Evolutionary conservation across 2,113 vertebrate genomes (phyloP).

Genomic region (Glaucidium brasilianum): DNA sequence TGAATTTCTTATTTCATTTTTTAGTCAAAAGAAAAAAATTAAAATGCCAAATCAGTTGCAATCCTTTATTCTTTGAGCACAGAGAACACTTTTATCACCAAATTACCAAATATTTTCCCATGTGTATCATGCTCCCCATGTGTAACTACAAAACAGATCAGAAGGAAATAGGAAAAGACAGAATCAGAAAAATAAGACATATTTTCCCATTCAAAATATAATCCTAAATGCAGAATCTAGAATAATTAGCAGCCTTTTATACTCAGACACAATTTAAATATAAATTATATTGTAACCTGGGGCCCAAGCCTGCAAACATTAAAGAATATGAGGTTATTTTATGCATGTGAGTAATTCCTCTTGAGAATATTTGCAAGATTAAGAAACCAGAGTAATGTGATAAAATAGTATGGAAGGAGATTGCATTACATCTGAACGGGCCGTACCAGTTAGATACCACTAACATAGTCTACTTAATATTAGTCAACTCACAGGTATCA

Average conservation of each 20-base stretch:
- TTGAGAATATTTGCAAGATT: background rate
- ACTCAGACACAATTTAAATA: background rate
- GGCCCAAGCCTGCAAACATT: background rate
- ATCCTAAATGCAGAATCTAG: background rate
- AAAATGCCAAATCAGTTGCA: background rate
- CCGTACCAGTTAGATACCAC: background rate
- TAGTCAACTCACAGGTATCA: background rate
- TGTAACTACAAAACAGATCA: background rate
- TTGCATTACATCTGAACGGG: background rate
- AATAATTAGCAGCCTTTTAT: background rate
- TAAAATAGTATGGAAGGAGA: background rate
- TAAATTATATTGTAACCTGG: background rate
- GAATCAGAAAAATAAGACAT: background rate
- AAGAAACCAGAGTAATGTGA: background rate
- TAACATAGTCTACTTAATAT: background rate
- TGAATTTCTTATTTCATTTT: background rate
- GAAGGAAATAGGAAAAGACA: background rate
- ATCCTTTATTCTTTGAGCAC: background rate
- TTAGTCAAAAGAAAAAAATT: background rate
- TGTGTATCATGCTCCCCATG: background rate
- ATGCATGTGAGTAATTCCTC: background rate
- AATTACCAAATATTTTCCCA: background rate
- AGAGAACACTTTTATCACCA: background rate
- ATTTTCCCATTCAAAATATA: background rate
- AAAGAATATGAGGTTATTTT: background rate